Evolutionary conservation across 1,140 invertebrate species (phyloP).

Genomic region (Grapholita molesta): DNA sequence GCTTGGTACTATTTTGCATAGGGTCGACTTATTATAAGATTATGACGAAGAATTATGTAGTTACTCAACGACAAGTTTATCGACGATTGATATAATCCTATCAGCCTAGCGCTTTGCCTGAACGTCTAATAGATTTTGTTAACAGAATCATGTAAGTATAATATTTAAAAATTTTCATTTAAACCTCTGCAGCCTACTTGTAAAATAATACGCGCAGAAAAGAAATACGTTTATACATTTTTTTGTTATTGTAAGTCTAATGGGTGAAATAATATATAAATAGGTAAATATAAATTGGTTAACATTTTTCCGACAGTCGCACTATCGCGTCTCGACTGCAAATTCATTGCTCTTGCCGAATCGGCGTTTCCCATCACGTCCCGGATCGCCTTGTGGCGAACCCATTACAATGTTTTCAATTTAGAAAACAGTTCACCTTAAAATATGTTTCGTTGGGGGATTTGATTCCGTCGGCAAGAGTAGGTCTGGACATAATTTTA

Average conservation of each 20-base stretch:
- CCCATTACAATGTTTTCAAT: conserved; percentile 14
- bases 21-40: too few relatives aligned
- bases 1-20: too few relatives aligned
- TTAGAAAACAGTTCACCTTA: conserved; percentile 7
- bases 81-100: too few relatives aligned
- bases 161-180: too few relatives aligned
- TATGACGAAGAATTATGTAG: too few relatives aligned
- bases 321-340: neutral
- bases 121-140: too few relatives aligned
- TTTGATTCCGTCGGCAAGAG: neutral
- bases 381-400: conserved; percentile 13
- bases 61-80: too few relatives aligned
- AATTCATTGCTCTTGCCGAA: conserved; percentile 2
- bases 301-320: conserved; percentile 1
- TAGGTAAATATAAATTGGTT: neutral
- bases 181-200: too few relatives aligned
- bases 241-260: neutral
- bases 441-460: conserved; percentile 1
- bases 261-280: neutral
- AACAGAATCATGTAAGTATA: too few relatives aligned
- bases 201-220: too few relatives aligned
- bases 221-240: too few relatives aligned
- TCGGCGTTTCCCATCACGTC: conserved; percentile 7
- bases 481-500: neutral
- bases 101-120: too few relatives aligned